These are phyloP conservation scores for Dynastes hyllus DNA, from an alignment of 2,888 invertebrate species.

Conservation along the genomic window DNA sequence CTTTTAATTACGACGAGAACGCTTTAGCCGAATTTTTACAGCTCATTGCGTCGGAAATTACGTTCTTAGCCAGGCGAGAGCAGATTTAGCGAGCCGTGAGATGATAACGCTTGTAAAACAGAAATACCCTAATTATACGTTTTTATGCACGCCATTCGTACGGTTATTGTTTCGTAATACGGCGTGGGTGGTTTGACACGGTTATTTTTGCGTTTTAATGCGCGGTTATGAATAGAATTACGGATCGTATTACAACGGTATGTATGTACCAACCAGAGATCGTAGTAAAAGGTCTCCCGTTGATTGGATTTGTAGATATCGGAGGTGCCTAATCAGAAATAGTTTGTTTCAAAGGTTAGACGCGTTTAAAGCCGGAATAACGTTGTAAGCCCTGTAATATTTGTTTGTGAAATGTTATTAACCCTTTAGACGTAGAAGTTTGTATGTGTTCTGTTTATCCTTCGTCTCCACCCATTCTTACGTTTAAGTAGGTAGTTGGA, in stretches of 20 bases:
- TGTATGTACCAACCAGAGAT: not conserved
- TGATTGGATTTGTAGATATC: not conserved
- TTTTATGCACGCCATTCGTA: constrained; percentile 16
- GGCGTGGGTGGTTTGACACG: not conserved
- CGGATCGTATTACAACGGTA: constrained; percentile 13
- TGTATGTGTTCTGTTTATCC: constrained; percentile 12
- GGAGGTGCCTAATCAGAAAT: constrained; percentile 14
- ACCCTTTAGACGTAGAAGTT: not conserved
- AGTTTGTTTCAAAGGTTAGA: constrained; percentile 22
- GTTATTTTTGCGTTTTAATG: constrained; percentile 21
- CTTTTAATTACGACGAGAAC: constrained; percentile 3
- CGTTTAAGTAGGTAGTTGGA: not conserved
- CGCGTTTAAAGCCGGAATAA: not conserved
- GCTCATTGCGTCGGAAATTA: constrained; percentile 27
- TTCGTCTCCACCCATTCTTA: constrained; percentile 5
- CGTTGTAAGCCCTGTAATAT: not conserved
- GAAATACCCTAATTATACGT: constrained; percentile 19
- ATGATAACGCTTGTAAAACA: constrained; percentile 35
- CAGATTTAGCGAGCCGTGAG: not conserved
- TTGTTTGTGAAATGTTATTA: constrained; percentile 1
- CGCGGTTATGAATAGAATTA: constrained; percentile 20
- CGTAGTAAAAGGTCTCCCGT: not conserved
- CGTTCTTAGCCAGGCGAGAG: not conserved
- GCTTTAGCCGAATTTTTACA: constrained; percentile 21
- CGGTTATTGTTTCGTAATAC: constrained; percentile 26